Percentiles rank a stretch among this genome's conserved stretches.
Conservation (phyloP, 2,888 invertebrate genomes). For the Brachyopa scutellaris region DNA sequence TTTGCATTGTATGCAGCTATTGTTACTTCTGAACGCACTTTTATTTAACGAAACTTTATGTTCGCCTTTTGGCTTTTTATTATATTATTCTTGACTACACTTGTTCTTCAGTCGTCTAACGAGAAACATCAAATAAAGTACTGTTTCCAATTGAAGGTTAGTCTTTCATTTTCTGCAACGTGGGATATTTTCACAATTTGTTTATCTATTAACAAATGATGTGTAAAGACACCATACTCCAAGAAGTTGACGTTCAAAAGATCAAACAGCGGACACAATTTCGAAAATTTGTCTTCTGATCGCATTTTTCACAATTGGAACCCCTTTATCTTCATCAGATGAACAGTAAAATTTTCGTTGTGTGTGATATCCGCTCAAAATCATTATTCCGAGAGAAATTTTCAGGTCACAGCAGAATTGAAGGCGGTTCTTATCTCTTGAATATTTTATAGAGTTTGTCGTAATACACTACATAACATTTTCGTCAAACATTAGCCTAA, state of each 20-base stretch:
- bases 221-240: conserved; percentile 2
- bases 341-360: conserved; percentile 30
- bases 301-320: conserved; percentile 10
- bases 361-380: conserved; percentile 36
- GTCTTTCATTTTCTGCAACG: too few species aligned
- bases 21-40: too few species aligned
- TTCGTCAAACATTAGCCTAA: conserved; percentile 6
- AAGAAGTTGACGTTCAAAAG: conserved; percentile 13
- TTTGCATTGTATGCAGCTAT: too few species aligned
- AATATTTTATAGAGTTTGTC: conserved; percentile 15
- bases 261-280: conserved; percentile 15
- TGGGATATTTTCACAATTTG: too few species aligned
- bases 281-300: conserved; percentile 11
- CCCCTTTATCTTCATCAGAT: conserved; percentile 28
- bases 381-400: conserved; percentile 28
- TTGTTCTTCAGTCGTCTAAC: too few species aligned
- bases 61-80: too few species aligned
- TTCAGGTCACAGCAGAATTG: conserved; percentile 28
- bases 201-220: conserved; percentile 26
- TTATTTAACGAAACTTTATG: too few species aligned
- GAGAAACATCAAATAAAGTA: too few species aligned
- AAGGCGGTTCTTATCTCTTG: conserved; percentile 17
- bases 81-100: too few species aligned
- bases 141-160: too few species aligned
- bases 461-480: conserved; percentile 8